Conservation (phyloP, 2,113 vertebrate genomes). For the Proteles cristata region DNA sequence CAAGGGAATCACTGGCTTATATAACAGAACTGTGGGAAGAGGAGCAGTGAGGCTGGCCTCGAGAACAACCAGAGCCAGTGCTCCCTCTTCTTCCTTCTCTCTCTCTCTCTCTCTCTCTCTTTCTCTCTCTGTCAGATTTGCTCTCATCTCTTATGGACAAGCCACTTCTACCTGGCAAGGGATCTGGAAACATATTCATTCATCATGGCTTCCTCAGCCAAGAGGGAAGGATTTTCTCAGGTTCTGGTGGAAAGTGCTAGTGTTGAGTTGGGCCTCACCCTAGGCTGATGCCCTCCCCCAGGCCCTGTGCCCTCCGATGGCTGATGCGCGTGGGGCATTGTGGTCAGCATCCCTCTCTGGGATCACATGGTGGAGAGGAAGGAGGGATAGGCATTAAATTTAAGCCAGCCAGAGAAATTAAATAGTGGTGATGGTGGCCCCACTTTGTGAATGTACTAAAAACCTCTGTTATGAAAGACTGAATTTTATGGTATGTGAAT, state of each 20-base stretch:
- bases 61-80: background rate
- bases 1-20: background rate
- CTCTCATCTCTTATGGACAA: background rate
- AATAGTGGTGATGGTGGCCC: background rate
- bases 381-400: background rate
- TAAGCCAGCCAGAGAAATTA: slow-evolving; percentile 21
- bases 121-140: background rate
- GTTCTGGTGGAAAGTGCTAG: background rate
- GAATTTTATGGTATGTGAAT: background rate
- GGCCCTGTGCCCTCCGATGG: background rate
- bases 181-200: background rate
- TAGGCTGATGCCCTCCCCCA: background rate
- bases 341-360: background rate
- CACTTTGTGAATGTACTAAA: background rate
- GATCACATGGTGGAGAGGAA: background rate
- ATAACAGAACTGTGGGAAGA: background rate
- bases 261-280: background rate
- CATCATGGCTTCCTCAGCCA: background rate
- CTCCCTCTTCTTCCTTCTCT: background rate
- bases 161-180: background rate
- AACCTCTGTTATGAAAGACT: background rate
- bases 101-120: background rate
- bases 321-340: background rate
- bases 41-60: background rate
- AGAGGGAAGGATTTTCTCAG: background rate